phyloP scores from a whole-genome alignment of 2,797 vertebrate genomes.

The Anabas testudineus region DNA sequence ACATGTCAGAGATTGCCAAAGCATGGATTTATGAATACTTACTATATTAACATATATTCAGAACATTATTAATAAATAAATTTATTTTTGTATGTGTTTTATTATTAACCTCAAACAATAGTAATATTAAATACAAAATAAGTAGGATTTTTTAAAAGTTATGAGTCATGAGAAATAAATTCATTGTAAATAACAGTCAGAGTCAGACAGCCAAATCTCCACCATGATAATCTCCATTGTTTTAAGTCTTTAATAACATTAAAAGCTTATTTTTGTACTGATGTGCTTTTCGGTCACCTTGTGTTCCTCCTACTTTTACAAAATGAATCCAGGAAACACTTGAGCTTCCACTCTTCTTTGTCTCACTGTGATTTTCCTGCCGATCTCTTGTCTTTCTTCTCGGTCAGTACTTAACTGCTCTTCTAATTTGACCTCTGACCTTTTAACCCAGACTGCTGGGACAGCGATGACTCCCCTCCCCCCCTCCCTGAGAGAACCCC shows the following conservation, averaged over 20 bases:
- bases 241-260: background rate
- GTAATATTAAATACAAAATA: background rate
- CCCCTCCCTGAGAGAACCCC: conserved; percentile 94
- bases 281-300: background rate
- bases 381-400: conserved; percentile 27
- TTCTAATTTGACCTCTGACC: conserved; percentile 83
- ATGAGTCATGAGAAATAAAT: no score
- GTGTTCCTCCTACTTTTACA: no score
- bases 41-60: background rate
- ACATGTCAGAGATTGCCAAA: background rate
- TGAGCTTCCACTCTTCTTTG: conserved; percentile 8
- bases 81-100: background rate
- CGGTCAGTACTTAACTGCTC: conserved; percentile 64
- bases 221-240: no score
- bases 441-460: conserved; percentile 89
- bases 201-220: no score
- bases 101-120: background rate
- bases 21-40: background rate
- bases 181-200: background rate
- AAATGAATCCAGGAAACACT: background rate
- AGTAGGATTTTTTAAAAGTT: background rate
- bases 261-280: background rate
- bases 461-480: conserved; percentile 91
- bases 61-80: background rate
- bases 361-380: conserved; percentile 10